A percentile compares a stretch with the other conserved stretches of the same genome.
Conservation (phyloP, 2,113 vertebrate species). For the Scophthalmus maximus region DNA sequence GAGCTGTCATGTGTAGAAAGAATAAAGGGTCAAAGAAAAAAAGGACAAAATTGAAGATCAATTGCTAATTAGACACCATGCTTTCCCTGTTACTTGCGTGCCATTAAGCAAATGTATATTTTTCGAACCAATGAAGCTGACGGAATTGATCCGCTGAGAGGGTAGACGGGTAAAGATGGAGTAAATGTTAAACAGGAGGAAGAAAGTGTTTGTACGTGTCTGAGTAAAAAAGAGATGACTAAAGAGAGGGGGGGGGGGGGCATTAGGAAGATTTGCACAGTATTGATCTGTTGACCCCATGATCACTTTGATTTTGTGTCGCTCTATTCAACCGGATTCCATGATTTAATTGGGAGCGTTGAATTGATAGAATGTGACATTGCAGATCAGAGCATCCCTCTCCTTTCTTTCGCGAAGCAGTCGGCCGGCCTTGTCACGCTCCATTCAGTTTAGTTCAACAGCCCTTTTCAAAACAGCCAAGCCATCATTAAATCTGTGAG, state of each 20-base stretch:
- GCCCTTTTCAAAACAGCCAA: constrained; percentile 48
- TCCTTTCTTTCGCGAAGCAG: constrained; percentile 9
- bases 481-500: constrained; percentile 46
- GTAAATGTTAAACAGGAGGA: neutral
- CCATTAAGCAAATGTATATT: constrained; percentile 59
- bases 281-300: constrained; percentile 64
- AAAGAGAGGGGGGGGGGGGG: neutral
- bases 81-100: constrained; percentile 21
- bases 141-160: constrained; percentile 31
- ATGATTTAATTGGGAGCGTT: constrained; percentile 56
- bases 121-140: constrained; percentile 21
- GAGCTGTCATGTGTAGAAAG: neutral
- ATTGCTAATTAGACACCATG: constrained; percentile 47
- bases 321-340: constrained; percentile 42
- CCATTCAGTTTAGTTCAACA: constrained; percentile 44
- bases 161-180: neutral
- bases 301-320: constrained; percentile 69
- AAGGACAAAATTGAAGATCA: constrained; percentile 21
- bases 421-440: neutral
- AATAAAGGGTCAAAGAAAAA: constrained; percentile 31
- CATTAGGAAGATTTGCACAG: constrained; percentile 40
- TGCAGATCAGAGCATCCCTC: constrained; percentile 16
- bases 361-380: constrained; percentile 23
- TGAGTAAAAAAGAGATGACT: neutral
- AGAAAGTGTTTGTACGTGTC: neutral